Base-by-base conservation (phyloP, 2,888 invertebrate species). In the Luperina testacea region DNA sequence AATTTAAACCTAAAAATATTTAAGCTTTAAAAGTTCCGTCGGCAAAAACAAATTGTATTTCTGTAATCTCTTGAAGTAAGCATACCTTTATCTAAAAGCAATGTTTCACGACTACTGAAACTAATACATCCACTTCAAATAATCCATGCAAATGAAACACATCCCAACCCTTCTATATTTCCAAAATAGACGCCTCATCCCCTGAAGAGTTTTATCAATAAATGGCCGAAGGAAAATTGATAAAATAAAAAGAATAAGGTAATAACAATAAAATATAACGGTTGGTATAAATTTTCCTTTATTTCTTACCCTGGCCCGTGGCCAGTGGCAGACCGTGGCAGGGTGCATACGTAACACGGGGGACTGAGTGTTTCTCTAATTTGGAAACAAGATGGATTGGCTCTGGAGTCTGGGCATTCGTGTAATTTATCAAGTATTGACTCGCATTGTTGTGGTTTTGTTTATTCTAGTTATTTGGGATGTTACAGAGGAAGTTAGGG, bases 231-330 rank as follows among this genome's bases (percentile, higher is more conserved):
- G 87, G 91, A 91, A 93, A 93, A 92, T 93, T 93, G 93, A 95
- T 94, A 94, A 93, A 94, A 95, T 93, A 93, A 92, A 93, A 91
- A 88, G 88, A 89, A 90, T 90, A 90, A 84, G 86, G 94, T 92
- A 92, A 95, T 95, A 95, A 95, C 95, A 95, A 95, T 95, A 95
- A 95, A 95, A 94, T 91, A 95, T 95, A 95, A 95, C 95, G 93
- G 94, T 94, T 93, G 92, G 86, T 85, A 89, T 89, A 89, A 89
- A 94, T 94, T 94, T 90, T 87, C 92, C 90, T 93, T 93, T 94
- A 94, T 94, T 93, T 92, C 90, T 65, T 90, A 90, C 90, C 85
- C 91, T 92, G 93, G 92, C 90, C 92, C 91, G 88, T 92, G 90
- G 87, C 85, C 92, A 92, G 92, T 72, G 81, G 72, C 88, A 89